A percentile compares a stretch with the other conserved stretches of the same genome.
These are phyloP conservation scores for Galeopterus variegatus DNA, from an alignment of 2,113 vertebrate species.

Conservation along the genomic window DNA sequence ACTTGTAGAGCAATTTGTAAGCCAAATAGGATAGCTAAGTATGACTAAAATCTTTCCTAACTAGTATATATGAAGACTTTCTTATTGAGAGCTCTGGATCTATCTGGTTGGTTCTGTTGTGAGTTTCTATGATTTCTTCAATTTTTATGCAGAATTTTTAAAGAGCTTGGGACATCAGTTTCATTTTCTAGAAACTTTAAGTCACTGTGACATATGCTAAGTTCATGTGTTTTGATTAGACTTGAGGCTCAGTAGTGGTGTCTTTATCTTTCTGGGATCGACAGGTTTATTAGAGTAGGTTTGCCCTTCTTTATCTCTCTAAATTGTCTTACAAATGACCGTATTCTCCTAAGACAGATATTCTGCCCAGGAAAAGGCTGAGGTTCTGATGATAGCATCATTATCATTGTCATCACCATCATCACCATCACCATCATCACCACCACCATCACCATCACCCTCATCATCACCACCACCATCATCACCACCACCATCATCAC, in stretches of 20 bases:
- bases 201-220: neutral
- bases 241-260: neutral
- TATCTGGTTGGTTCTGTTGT: neutral
- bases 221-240: neutral
- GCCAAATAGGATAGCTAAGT: neutral
- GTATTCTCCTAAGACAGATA: neutral
- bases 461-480: accelerated
- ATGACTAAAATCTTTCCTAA: neutral
- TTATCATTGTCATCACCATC: neutral
- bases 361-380: neutral
- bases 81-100: neutral
- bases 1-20: neutral
- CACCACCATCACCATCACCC: accelerated
- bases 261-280: neutral
- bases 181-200: neutral
- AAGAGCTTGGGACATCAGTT: neutral
- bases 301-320: neutral
- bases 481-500: accelerated
- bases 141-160: neutral
- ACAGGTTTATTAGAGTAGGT: neutral
- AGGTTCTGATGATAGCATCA: neutral
- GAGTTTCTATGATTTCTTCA: neutral
- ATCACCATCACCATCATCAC: neutral
- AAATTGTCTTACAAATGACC: neutral
- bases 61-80: neutral